Percentiles rank a stretch among this genome's conserved stretches.
phyloP scores from a whole-genome alignment of 1,140 invertebrate genomes.

The Drosophila bipectinata region DNA sequence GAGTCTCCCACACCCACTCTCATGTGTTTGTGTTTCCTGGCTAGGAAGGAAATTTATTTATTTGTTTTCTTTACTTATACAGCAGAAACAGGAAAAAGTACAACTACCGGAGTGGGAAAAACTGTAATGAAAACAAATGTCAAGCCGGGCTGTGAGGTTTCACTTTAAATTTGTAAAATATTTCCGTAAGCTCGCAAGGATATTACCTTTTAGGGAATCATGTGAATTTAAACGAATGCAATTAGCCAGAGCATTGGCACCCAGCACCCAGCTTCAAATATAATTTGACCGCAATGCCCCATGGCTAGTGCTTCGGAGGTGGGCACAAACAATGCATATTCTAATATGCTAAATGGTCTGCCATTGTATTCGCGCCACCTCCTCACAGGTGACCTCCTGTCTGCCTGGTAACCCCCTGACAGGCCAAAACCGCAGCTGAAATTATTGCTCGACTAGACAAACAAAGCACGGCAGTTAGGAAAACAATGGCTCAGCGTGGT shows the following conservation, averaged over 20 bases:
- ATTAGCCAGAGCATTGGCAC: conserved; percentile 20
- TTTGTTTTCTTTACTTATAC: conserved; percentile 38
- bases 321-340: conserved; percentile 64
- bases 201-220: neutral
- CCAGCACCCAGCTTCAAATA: neutral
- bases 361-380: conserved; percentile 25
- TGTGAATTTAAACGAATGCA: conserved; percentile 9
- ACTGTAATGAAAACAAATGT: conserved; percentile 35
- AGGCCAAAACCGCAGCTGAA: conserved; percentile 15
- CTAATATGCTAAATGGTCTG: conserved; percentile 35
- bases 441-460: conserved; percentile 38
- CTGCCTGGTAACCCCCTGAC: neutral
- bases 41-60: conserved; percentile 33
- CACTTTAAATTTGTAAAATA: conserved; percentile 23
- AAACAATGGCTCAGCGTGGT: conserved; percentile 55
- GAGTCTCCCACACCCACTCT: conserved; percentile 8
- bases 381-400: neutral
- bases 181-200: neutral
- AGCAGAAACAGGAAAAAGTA: conserved; percentile 28
- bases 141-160: neutral
- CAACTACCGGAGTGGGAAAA: conserved; percentile 4
- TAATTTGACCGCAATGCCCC: conserved; percentile 1
- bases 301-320: conserved; percentile 20
- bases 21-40: conserved; percentile 8
- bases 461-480: conserved; percentile 50